Base-by-base conservation (phyloP, 2,888 invertebrate genomes). In the Amphipyra berbera region DNA sequence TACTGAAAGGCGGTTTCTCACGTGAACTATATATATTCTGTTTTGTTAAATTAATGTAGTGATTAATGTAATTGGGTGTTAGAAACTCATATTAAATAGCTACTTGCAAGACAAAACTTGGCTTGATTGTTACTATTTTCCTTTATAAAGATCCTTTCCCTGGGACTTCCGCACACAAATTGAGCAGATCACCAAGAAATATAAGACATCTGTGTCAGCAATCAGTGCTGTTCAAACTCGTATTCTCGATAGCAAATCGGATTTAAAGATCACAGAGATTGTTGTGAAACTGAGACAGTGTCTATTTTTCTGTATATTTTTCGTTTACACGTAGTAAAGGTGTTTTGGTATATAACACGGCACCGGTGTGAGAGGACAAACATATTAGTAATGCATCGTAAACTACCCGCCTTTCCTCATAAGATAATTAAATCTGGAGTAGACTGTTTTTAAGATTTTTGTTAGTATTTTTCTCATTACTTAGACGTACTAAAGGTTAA, bases 201-300 rank as follows among this genome's bases (percentile, higher is more conserved):
- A 12, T 50, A 54, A 14, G 10, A 56, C n/a, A 44, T 40, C 33
- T 53, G 9, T 61, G 56, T 61, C 53, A 40, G 49, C 68, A 70
- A 73, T 73, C 68, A 61, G 49, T 27, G 35, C 38, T 48, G 47
- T 56, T 68, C 50, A 50, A 37, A 62, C 47, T 55, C 46, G 35
- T 41, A 46, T 56, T 68, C 47, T 40, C 10, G 33, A 50, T 15
- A 44, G 61, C 49, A 73, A 73, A 68, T 68, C 61, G 44, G 53
- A 68, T 68, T 68, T 57, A 45, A 45, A 52, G 55, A 60, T 56
- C 73, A 38, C 44, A 50, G 21, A 33, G 30, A 52, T 38, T 38
- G 7, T 48, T 56, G 13, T n/a, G 56, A 44, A 6, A 48, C 14
- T 6, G 30, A 12, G 3, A 41, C 14, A 15, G 13, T 33, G 38